Evolutionary conservation across 2,888 invertebrate species (phyloP).

Genomic region (Sphaerophoria taeniata): DNA sequence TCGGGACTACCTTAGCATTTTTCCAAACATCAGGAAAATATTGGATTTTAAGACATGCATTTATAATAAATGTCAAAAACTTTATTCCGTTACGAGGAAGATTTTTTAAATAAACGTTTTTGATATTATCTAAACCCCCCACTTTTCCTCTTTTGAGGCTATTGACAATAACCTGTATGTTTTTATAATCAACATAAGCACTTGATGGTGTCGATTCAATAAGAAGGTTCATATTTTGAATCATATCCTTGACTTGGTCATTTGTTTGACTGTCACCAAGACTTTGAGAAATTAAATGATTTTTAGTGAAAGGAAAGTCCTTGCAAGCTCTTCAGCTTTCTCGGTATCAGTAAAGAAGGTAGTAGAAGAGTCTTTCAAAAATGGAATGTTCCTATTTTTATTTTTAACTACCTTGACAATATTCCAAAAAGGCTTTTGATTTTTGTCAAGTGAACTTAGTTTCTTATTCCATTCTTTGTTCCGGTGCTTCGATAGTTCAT

Average conservation of each 20-base stretch:
- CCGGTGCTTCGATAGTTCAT: background rate
- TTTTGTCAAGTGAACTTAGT: too few relatives aligned
- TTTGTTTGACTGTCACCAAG: too few relatives aligned
- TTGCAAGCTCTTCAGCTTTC: conserved; percentile 1
- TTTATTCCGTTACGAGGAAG: background rate
- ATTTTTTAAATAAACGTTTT: conserved; percentile 17
- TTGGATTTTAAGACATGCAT: conserved; percentile 7
- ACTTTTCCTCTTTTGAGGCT: background rate
- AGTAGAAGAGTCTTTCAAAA: background rate
- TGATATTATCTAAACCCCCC: background rate
- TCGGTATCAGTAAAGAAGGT: conserved; percentile 3
- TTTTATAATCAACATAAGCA: background rate
- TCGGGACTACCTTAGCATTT: conserved; percentile 15
- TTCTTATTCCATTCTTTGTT: conserved; percentile 10
- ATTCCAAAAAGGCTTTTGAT: too few relatives aligned
- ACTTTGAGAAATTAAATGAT: too few relatives aligned
- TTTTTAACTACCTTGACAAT: background rate
- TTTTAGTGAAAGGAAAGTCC: too few relatives aligned
- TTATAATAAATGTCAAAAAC: conserved; percentile 5
- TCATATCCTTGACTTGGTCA: too few relatives aligned
- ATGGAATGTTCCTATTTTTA: conserved; percentile 14
- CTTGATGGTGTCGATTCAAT: background rate
- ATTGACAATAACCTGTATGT: background rate
- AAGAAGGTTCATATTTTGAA: background rate
- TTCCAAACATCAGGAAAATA: conserved; percentile 30